Evolutionary conservation across 2,888 invertebrate genomes (phyloP).

Genomic region (Lithodes maja): DNA sequence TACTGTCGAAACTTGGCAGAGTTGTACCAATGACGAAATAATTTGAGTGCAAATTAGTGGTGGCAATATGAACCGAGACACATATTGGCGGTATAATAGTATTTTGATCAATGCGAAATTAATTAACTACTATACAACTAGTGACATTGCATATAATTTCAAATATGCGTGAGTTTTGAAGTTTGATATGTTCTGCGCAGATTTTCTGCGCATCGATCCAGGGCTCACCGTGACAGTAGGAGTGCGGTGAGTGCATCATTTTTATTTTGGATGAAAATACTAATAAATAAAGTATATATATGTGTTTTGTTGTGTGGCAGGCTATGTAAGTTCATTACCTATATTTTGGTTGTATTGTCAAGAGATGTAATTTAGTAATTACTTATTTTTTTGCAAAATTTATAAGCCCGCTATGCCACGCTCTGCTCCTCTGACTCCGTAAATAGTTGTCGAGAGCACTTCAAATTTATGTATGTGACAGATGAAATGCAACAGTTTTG

Average conservation of each 20-base stretch:
- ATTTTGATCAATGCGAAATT: too few relatives aligned
- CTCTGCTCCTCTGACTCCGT: constrained; percentile 10
- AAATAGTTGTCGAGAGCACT: not conserved
- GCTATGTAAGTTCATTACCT: not conserved
- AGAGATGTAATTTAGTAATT: constrained; percentile 25
- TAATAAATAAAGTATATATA: constrained; percentile 1
- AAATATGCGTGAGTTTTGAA: constrained; percentile 5
- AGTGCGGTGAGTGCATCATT: constrained; percentile 44
- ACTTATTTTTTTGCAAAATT: not conserved
- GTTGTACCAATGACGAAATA: constrained; percentile 53
- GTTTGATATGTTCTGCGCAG: constrained; percentile 35
- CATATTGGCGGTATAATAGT: too few relatives aligned
- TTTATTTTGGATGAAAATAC: constrained; percentile 30
- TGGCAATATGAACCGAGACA: too few relatives aligned
- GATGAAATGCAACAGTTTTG: not conserved
- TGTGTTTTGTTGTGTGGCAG: not conserved
- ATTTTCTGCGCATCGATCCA: constrained; percentile 60
- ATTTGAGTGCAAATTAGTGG: not conserved
- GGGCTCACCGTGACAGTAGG: constrained; percentile 39
- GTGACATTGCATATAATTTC: not conserved
- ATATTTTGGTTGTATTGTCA: constrained; percentile 6
- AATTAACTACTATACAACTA: too few relatives aligned
- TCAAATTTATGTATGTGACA: not conserved
- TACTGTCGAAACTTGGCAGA: constrained; percentile 45
- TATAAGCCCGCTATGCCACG: constrained; percentile 36